These are phyloP conservation scores for Frieseomelitta varia DNA, from an alignment of 1,140 invertebrate species.

Conservation along the genomic window DNA sequence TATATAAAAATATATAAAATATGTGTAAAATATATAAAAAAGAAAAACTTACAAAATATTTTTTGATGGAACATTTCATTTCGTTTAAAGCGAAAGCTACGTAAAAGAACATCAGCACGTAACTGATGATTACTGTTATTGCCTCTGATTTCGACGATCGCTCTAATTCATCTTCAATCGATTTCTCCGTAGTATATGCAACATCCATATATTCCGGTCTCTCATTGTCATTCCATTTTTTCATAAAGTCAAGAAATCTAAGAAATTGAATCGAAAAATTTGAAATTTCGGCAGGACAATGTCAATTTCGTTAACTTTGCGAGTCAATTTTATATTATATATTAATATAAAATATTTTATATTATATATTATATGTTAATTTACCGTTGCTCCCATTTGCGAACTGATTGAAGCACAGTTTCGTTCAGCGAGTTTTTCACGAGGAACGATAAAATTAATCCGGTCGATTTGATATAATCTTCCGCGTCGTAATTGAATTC, in stretches of 20 bases:
- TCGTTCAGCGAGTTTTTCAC: conserved; percentile 86
- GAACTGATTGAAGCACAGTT: conserved; percentile 82
- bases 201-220: conserved; percentile 87
- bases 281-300: not conserved
- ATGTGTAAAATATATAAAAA: too few relatives aligned
- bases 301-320: not conserved
- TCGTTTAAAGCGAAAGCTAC: conserved; percentile 92
- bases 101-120: conserved; percentile 96
- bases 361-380: too few relatives aligned
- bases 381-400: conserved; percentile 90
- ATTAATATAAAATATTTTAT: too few relatives aligned
- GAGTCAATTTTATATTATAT: too few relatives aligned
- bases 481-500: conserved; percentile 71
- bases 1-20: too few relatives aligned
- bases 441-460: conserved; percentile 90
- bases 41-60: conserved; percentile 82
- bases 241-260: conserved; percentile 90
- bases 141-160: conserved; percentile 91
- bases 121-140: conserved; percentile 92
- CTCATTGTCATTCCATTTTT: conserved; percentile 84
- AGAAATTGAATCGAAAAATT: not conserved
- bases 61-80: conserved; percentile 83
- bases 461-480: conserved; percentile 84
- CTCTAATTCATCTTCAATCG: conserved; percentile 94
- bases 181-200: conserved; percentile 91